Conservation (phyloP, 2,888 invertebrate genomes). For the Ptilodon capucinus region DNA sequence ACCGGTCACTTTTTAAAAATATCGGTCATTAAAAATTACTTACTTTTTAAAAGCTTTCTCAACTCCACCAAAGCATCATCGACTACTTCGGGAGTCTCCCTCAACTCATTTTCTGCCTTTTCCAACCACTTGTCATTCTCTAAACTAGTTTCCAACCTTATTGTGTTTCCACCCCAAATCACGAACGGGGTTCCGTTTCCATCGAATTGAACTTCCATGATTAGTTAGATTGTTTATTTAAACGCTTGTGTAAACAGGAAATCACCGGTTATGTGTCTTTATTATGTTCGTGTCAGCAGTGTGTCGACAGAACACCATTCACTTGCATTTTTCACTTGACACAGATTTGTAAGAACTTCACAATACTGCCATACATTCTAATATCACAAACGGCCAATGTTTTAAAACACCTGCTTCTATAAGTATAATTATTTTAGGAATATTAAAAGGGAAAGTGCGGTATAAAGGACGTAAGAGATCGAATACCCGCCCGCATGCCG, state of each 20-base stretch:
- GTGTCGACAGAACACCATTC: constrained; percentile 42
- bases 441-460: neutral
- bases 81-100: constrained; percentile 87
- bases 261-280: constrained; percentile 5
- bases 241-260: neutral
- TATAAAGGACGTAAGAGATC: neutral
- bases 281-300: constrained; percentile 26
- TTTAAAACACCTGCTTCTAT: neutral
- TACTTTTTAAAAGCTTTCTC: constrained; percentile 83
- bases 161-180: constrained; percentile 82
- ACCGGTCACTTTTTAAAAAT: too few species aligned
- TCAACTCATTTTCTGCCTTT: constrained; percentile 86
- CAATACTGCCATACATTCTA: neutral
- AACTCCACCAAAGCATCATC: constrained; percentile 82
- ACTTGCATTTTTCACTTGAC: constrained; percentile 46
- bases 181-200: constrained; percentile 83
- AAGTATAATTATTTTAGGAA: neutral
- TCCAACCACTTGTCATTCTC: constrained; percentile 81
- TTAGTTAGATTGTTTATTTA: constrained; percentile 8
- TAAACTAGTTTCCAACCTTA: constrained; percentile 85
- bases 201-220: constrained; percentile 76
- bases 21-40: constrained; percentile 15
- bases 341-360: constrained; percentile 11
- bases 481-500: constrained; percentile 12
- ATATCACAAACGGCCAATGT: neutral